Evolutionary conservation across 2,888 invertebrate species (phyloP), one percentile per base, ranked within the genome.

Genomic region (Drosophila engyochracea): DNA sequence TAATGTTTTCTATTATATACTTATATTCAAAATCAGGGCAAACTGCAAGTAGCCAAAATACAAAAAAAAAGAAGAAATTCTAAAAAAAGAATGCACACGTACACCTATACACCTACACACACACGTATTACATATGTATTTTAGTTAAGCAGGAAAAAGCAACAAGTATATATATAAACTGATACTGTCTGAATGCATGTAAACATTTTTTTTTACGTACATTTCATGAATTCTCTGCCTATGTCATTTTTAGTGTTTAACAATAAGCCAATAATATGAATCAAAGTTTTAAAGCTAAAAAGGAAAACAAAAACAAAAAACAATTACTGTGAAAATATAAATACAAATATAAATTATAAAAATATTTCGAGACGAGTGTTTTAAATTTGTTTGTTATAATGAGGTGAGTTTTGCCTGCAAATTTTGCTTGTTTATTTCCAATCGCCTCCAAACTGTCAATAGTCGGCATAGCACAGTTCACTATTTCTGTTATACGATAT

Each of bases 11-110:
- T 77, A 82, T 70, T 76, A 72, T 69, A 83, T 72, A 63, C 60
- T 52, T 82, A 76, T 83, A 83, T 74, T 62, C 67, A 58, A 83
- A 60, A 65, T 74, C 68, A 63, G 58, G 83, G 82, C 82, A 70
- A 87, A 80, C 83, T 83, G 77, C 85, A 87, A 78, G 88, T 83
- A 84, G 85, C 82, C 79, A 81, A 75, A 59, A 77, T 60, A 37
- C 19, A 60, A 68, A 60, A 64, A 55, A 54, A 19, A 70, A 60
- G 4, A 35, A 35, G 35, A 67, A 55, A 47, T 58, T 60, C 55
- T n/a, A 64, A 59, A 59, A 59, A 65, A 60, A 60, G 66, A 30
- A 66, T 47, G 66, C 47, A 35, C 25, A 44, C 22, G 51, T 14
- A n/a, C 33, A 79, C 22, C 12, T 28, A 64, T 28, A 67, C 14